Evolutionary conservation across 2,888 invertebrate genomes (phyloP).

Genomic region (Agrotis segetum): DNA sequence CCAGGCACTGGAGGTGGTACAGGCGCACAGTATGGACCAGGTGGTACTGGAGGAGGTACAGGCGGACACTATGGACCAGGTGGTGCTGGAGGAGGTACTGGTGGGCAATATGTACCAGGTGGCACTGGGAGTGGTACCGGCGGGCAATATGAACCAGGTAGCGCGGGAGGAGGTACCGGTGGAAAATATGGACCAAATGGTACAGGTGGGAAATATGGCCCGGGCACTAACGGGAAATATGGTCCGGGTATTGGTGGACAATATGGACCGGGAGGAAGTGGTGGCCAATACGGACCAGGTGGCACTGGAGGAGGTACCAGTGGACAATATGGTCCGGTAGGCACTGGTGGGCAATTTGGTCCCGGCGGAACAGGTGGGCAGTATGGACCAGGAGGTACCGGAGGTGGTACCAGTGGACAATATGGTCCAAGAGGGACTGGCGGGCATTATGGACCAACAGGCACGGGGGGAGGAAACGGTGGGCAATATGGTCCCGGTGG

Average conservation of each 20-base stretch:
- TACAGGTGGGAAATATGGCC: slow-evolving; percentile 13
- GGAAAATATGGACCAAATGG: slow-evolving; percentile 33
- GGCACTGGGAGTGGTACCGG: not conserved
- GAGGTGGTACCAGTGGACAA: slow-evolving; percentile 1
- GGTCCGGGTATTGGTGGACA: slow-evolving; percentile 4
- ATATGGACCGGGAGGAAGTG: no score
- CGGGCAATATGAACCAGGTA: not conserved
- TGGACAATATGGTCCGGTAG: not conserved
- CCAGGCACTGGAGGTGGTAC: not conserved
- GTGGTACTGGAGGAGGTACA: not conserved
- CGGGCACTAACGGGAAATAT: slow-evolving; percentile 25
- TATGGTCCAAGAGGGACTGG: not conserved
- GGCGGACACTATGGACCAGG: not conserved
- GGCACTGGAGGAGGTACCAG: not conserved
- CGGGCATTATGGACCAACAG: slow-evolving; percentile 2
- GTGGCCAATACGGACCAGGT: not conserved
- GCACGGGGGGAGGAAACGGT: not conserved
- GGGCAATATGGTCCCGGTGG: not conserved
- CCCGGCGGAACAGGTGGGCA: slow-evolving; percentile 15
- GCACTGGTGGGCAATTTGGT: slow-evolving; percentile 31
- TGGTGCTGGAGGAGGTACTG: slow-evolving; percentile 9
- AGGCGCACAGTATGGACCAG: not conserved
- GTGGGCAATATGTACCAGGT: not conserved
- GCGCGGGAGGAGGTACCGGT: not conserved
- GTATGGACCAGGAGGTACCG: slow-evolving; percentile 1